Evolutionary conservation across 2,113 vertebrate genomes (phyloP).

Genomic region (Motacilla tschutschensis): DNA sequence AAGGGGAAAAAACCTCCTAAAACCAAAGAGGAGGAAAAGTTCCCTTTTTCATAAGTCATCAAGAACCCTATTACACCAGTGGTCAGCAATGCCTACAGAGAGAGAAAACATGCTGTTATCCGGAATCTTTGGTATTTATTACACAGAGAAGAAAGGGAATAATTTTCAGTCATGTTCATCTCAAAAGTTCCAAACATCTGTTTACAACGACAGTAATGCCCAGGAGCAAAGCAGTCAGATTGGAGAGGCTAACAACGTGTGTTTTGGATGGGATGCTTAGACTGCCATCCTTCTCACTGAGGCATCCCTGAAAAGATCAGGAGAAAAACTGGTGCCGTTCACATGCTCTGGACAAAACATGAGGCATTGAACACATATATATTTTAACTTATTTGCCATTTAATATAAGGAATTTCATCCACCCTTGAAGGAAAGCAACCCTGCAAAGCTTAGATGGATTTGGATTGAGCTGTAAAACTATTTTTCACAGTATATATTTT

Average conservation of each 20-base stretch:
- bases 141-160: background rate
- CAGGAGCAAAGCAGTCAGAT: constrained; percentile 2
- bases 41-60: background rate
- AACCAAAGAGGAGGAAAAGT: background rate
- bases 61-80: background rate
- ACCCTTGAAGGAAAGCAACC: constrained; percentile 51
- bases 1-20: background rate
- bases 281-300: background rate
- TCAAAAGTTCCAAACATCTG: constrained; percentile 16
- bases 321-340: constrained; percentile 54
- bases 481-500: constrained; percentile 23
- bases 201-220: background rate
- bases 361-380: background rate
- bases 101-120: background rate
- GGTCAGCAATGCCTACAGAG: background rate
- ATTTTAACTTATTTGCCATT: constrained; percentile 43
- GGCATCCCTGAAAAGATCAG: background rate
- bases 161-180: constrained; percentile 2
- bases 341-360: constrained; percentile 50
- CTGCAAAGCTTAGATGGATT: constrained; percentile 21
- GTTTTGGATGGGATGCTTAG: background rate
- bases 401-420: constrained; percentile 34
- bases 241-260: background rate
- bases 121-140: background rate
- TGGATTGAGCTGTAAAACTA: constrained; percentile 36